phyloP scores from a whole-genome alignment of 2,113 vertebrate species.

The Rhinogobius similis region DNA sequence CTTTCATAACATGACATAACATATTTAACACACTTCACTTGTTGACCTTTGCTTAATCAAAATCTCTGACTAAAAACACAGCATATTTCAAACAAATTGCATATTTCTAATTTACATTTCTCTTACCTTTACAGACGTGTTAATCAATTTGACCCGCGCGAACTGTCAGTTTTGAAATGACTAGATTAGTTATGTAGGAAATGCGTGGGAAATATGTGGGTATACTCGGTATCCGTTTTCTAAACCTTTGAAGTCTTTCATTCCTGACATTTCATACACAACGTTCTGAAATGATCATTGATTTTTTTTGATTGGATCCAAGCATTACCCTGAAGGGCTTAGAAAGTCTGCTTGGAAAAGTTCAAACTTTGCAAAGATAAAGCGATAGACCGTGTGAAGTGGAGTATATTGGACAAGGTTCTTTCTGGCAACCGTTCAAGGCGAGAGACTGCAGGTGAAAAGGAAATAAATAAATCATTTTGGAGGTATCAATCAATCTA shows the following conservation, averaged over 20 bases:
- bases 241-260: not conserved
- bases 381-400: not conserved
- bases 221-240: not conserved
- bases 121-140: not conserved
- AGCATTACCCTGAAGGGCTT: constrained; percentile 9
- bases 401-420: not conserved
- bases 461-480: not conserved
- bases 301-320: not conserved
- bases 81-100: not conserved
- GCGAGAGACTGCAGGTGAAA: not conserved
- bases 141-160: not conserved
- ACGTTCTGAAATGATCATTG: constrained; percentile 1
- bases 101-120: not conserved
- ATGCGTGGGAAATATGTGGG: not conserved
- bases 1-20: not conserved
- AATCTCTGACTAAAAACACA: not conserved
- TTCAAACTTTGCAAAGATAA: not conserved
- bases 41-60: not conserved
- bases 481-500: too few relatives aligned
- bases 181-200: not conserved
- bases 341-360: not conserved
- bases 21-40: not conserved
- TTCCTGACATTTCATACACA: constrained; percentile 8
- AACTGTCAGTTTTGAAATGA: constrained; percentile 1
- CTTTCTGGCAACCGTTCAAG: not conserved